Evolutionary conservation across 1,140 invertebrate species (phyloP), one percentile per base, ranked within the genome.

Genomic region (Aphidius ervi): DNA sequence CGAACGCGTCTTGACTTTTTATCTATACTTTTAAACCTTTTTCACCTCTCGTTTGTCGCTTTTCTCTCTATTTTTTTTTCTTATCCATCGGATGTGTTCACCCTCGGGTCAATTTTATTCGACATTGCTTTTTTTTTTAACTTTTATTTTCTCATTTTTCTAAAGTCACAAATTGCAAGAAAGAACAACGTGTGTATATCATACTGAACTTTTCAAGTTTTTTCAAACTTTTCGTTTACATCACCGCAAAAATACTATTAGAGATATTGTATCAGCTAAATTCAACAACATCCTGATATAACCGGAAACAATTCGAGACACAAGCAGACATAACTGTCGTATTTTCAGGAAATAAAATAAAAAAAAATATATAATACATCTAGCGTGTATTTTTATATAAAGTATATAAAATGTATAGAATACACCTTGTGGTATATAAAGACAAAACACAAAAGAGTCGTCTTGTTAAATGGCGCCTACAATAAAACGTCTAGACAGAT

Each of bases 51-150:
- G 10, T 10, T 54, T 54, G 4, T 59, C 47, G 46, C 63, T 31
- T 58, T 62, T 53, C 50, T 41, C 9, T 42, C n/a, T 60, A 47
- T 41, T 23, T 23, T 58, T 58, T n/a, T 54, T 4, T 41, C 42
- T 42, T n/a, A 54, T 31, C 20, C 9, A 10, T 54, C 37, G n/a
- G 40, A 54, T 54, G 23, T 31, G 40, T 41, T 42, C 47, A 41
- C 47, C 0, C 16, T 52, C 52, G 59, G 63, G 65, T 65, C 67
- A 68, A 69, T 69, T 68, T 67, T 64, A 64, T 67, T 64, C 63
- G 59, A 58, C 59, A 41, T 52, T 41, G 40, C 40, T 20, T 37
- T 39, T 58, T 23, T 48, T 9, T 54, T 41, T 42, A 39, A 54
- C 40, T 41, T 54, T 54, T n/a, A 41, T 54, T 39, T 40, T 54